These are phyloP conservation scores for Potamarius usumacintae DNA, from an alignment of 2,113 vertebrate genomes.

Conservation along the genomic window DNA sequence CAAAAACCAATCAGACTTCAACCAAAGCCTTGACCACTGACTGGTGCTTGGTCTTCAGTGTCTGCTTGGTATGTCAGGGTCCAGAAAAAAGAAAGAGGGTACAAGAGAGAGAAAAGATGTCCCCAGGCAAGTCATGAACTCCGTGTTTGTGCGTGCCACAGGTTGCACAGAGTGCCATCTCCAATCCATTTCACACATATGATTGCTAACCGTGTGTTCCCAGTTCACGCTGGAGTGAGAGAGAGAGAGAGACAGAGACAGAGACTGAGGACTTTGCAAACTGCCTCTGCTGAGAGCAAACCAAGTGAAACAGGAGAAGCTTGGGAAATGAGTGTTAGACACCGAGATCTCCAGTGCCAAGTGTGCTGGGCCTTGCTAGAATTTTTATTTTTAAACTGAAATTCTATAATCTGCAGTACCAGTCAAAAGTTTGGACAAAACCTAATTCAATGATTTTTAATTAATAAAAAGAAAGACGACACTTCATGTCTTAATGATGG, in stretches of 20 bases:
- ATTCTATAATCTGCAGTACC: background rate
- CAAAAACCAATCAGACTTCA: background rate
- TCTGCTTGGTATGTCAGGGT: background rate
- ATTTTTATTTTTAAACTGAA: slow-evolving; percentile 8
- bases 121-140: background rate
- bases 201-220: background rate
- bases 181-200: slow-evolving; percentile 2
- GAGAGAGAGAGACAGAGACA: background rate
- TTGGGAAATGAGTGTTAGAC: slow-evolving; percentile 1
- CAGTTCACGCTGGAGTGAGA: background rate
- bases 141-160: background rate
- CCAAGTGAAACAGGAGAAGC: background rate
- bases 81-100: background rate
- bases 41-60: background rate
- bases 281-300: background rate
- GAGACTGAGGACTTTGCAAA: background rate
- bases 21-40: background rate
- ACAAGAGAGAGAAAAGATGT: background rate
- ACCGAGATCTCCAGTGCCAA: background rate
- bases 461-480: too few species aligned
- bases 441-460: too few species aligned
- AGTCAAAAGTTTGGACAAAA: too few species aligned
- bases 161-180: background rate
- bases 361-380: background rate
- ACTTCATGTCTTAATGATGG: too few species aligned